Evolutionary conservation across 1,140 invertebrate genomes (phyloP).

Genomic region (Phymastichus coffea): DNA sequence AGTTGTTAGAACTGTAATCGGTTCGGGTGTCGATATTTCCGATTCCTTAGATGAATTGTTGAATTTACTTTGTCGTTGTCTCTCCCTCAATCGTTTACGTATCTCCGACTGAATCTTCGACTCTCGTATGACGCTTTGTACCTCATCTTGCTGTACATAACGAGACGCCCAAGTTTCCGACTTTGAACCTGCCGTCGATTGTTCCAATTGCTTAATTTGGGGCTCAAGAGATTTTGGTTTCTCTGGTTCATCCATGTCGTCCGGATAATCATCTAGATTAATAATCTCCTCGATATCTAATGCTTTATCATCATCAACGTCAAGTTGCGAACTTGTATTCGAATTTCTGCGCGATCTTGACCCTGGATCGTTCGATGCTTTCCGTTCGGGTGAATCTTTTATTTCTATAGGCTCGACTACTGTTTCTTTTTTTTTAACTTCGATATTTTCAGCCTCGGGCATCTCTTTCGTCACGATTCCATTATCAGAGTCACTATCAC

Average conservation of each 20-base stretch:
- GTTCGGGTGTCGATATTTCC: background rate
- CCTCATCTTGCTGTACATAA: conserved; percentile 54
- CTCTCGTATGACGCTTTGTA: conserved; percentile 55
- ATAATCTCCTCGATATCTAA: conserved; percentile 49
- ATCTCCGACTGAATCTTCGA: conserved; percentile 57
- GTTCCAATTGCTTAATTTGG: background rate
- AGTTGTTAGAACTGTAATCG: conserved; percentile 31
- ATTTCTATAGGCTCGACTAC: conserved; percentile 9
- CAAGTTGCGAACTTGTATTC: conserved; percentile 3
- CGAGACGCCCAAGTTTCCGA: conserved; percentile 53
- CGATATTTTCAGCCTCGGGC: too few relatives aligned
- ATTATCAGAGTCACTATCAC: too few relatives aligned
- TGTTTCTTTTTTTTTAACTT: background rate
- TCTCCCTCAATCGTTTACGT: conserved; percentile 51
- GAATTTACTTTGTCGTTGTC: conserved; percentile 48
- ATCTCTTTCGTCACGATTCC: too few relatives aligned
- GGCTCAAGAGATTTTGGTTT: too few relatives aligned
- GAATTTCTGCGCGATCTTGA: background rate
- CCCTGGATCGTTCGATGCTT: background rate
- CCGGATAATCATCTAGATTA: conserved; percentile 54
- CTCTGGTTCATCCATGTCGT: conserved; percentile 47
- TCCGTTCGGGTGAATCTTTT: conserved; percentile 13
- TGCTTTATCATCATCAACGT: conserved; percentile 25
- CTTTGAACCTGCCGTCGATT: conserved; percentile 13
- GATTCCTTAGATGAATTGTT: conserved; percentile 36